Percentiles rank a stretch among this genome's conserved stretches.
These are phyloP conservation scores for Notiomystis cincta DNA, from an alignment of 2,113 vertebrate species.

Conservation along the genomic window DNA sequence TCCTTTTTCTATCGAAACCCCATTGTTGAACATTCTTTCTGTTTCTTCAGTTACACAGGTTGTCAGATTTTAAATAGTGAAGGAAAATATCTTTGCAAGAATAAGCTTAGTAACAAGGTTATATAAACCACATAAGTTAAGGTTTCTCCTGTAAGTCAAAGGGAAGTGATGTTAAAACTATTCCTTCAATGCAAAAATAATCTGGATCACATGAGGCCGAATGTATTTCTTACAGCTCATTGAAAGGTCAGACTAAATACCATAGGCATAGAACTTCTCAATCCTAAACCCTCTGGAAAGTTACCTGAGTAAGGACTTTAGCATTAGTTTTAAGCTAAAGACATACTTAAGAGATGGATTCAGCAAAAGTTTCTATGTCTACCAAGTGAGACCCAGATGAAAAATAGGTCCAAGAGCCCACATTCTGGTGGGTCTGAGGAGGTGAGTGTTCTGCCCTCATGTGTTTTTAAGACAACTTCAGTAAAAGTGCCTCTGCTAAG, in stretches of 20 bases:
- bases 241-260: background rate
- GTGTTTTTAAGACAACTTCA: background rate
- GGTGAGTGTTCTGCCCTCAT: rapidly evolving
- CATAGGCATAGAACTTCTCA: background rate
- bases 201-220: background rate
- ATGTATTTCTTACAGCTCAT: background rate
- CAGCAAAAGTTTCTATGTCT: background rate
- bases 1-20: background rate
- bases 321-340: background rate
- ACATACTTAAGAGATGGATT: background rate
- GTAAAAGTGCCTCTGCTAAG: background rate
- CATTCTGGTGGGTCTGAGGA: background rate
- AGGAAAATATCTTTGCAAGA: background rate
- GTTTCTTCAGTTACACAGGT: background rate
- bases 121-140: background rate
- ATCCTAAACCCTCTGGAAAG: background rate
- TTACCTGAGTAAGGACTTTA: background rate
- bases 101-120: background rate
- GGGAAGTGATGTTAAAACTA: background rate
- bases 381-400: background rate
- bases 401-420: background rate
- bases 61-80: background rate
- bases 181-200: background rate
- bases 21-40: background rate
- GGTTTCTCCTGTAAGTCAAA: background rate